Percentiles rank a stretch among this genome's conserved stretches.
Evolutionary conservation across 1,140 invertebrate species (phyloP).

Genomic region (Pantala flavescens): DNA sequence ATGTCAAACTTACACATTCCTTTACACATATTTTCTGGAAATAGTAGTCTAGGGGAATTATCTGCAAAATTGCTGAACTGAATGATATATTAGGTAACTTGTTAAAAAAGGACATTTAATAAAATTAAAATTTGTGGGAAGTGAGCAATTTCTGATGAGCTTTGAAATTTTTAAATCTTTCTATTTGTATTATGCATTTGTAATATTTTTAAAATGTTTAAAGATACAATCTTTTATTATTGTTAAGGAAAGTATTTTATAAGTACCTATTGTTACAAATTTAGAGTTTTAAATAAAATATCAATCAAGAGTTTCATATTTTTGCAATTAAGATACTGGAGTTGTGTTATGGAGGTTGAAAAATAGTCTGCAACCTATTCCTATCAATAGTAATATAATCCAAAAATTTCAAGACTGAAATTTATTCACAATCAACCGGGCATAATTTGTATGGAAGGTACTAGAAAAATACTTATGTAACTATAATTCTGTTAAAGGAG

Average conservation of each 20-base stretch:
- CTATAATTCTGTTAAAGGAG: too few relatives aligned
- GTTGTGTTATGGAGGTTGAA: neutral
- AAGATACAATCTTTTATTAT: neutral
- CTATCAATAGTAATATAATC: neutral
- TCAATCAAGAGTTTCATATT: neutral
- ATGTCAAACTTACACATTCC: too few relatives aligned
- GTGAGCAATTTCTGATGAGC: neutral
- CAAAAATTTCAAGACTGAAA: neutral
- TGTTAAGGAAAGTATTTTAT: neutral
- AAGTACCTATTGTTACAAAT: neutral
- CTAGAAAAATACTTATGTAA: too few relatives aligned
- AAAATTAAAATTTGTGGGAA: neutral
- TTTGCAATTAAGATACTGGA: neutral
- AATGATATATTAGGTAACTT: neutral
- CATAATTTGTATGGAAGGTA: too few relatives aligned
- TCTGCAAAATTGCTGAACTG: too few relatives aligned
- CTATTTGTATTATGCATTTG: conserved; percentile 8
- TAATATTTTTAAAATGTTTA: neutral
- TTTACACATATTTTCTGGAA: too few relatives aligned
- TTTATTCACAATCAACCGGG: neutral
- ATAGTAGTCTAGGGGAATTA: too few relatives aligned
- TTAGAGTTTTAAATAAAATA: neutral
- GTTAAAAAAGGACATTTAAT: neutral
- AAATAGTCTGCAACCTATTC: neutral
- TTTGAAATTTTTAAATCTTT: conserved; percentile 9